Percentiles rank a stretch among this genome's conserved stretches.
phyloP scores from a whole-genome alignment of 92 coral and sea anemone genomes.

The Palythoa caribaeorum region DNA sequence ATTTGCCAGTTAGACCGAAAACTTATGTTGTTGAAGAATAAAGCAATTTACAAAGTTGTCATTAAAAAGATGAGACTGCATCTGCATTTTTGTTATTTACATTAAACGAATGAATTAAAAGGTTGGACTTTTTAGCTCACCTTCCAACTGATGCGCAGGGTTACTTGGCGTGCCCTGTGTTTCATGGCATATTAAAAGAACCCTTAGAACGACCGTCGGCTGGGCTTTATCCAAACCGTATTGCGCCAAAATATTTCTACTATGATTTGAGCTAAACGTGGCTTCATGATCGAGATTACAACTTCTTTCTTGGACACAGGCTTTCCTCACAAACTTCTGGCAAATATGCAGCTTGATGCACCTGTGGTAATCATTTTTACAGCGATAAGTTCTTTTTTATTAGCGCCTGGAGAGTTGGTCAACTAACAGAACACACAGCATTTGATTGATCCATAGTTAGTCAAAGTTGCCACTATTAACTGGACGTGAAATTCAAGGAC shows the following conservation, averaged over 20 bases:
- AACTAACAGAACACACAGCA: background rate
- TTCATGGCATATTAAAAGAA: background rate
- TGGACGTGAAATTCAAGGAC: too few species aligned
- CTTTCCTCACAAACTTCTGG: background rate
- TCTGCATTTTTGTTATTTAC: too few species aligned
- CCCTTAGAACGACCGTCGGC: background rate
- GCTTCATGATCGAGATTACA: conserved; percentile 5
- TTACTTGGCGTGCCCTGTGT: background rate
- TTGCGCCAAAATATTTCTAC: background rate
- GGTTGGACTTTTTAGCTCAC: background rate
- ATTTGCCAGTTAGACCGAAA: too few species aligned
- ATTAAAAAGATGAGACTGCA: too few species aligned
- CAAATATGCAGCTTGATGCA: conserved; percentile 12
- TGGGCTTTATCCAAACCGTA: background rate
- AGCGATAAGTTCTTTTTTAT: background rate
- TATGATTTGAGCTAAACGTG: background rate
- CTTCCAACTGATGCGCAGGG: background rate
- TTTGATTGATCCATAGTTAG: too few species aligned
- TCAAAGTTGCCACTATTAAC: too few species aligned
- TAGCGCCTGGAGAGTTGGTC: too few species aligned
- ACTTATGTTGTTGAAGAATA: too few species aligned
- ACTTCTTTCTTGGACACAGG: background rate
- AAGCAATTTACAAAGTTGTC: too few species aligned
- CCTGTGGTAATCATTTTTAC: background rate
- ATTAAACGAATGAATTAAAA: too few species aligned